phyloP scores from a whole-genome alignment of 2,888 invertebrate genomes.

The Sesia apiformis region DNA sequence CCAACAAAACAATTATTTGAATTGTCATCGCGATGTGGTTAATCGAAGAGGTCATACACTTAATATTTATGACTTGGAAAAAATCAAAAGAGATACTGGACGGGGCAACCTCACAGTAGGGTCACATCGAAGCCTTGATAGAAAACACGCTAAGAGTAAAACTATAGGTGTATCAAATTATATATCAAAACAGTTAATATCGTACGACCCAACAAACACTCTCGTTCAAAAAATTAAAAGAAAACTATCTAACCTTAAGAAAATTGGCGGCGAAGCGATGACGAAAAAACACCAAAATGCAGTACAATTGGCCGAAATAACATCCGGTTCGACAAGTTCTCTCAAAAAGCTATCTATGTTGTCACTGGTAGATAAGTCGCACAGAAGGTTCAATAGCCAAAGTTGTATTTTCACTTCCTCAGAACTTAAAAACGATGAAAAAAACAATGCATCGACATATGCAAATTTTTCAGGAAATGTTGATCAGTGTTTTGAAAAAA shows the following conservation, averaged over 20 bases:
- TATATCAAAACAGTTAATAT: constrained; percentile 65
- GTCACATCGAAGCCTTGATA: constrained; percentile 64
- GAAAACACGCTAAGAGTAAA: constrained; percentile 63
- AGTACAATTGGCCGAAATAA: constrained; percentile 65
- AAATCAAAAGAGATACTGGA: constrained; percentile 55
- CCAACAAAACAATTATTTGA: constrained; percentile 59
- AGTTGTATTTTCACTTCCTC: constrained; percentile 57
- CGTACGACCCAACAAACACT: constrained; percentile 63
- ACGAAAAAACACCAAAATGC: constrained; percentile 64
- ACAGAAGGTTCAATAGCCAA: constrained; percentile 58
- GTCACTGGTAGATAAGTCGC: constrained; percentile 61
- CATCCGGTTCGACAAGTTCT: constrained; percentile 58
- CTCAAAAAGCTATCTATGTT: constrained; percentile 64
- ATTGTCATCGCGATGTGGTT: constrained; percentile 45
- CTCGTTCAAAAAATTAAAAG: constrained; percentile 68
- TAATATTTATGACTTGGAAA: constrained; percentile 61
- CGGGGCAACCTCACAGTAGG: constrained; percentile 44
- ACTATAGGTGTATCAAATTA: constrained; percentile 64
- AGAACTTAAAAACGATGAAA: constrained; percentile 51
- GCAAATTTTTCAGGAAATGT: constrained; percentile 67
- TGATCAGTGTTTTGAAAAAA: constrained; percentile 66
- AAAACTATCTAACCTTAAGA: constrained; percentile 67
- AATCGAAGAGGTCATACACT: constrained; percentile 57
- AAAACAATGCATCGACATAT: constrained; percentile 53
- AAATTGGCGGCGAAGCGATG: constrained; percentile 62